Evolutionary conservation across 2,113 vertebrate genomes (phyloP).

Genomic region (Donacobius atricapilla): DNA sequence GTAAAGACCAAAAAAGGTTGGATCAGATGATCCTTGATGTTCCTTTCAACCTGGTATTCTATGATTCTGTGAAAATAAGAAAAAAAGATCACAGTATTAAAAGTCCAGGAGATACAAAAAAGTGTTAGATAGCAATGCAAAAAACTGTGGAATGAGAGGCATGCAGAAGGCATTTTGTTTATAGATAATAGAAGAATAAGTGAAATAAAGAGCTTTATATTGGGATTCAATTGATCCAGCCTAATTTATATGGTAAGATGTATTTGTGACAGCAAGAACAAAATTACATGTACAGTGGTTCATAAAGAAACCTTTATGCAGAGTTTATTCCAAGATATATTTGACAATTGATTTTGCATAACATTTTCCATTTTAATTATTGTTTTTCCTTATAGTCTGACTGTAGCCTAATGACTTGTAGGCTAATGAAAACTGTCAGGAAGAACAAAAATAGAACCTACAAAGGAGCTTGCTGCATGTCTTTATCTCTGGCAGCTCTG

Average conservation of each 20-base stretch:
- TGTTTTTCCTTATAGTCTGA: slow-evolving; percentile 3
- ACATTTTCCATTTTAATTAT: background rate
- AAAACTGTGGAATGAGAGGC: background rate
- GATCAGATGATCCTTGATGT: background rate
- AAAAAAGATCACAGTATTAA: background rate
- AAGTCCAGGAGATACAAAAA: background rate
- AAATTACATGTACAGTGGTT: background rate
- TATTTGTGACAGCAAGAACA: background rate
- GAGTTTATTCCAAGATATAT: background rate
- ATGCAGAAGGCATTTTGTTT: background rate
- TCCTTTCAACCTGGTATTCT: background rate
- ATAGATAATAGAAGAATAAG: background rate
- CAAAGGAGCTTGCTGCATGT: background rate
- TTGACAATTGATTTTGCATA: slow-evolving; percentile 3
- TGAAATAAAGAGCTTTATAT: background rate
- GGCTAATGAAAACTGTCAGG: background rate
- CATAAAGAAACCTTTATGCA: background rate
- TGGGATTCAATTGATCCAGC: background rate
- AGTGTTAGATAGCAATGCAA: background rate
- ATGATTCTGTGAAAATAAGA: background rate
- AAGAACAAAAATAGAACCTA: slow-evolving; percentile 1
- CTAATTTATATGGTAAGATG: background rate
- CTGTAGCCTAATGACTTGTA: background rate
- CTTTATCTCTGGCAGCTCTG: slow-evolving; percentile 2
- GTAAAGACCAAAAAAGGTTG: background rate